Evolutionary conservation across 30 jellyfish, hydroid and myxozoan genomes (phyloP).

Genomic region (Pseudorhiza aurosa): DNA sequence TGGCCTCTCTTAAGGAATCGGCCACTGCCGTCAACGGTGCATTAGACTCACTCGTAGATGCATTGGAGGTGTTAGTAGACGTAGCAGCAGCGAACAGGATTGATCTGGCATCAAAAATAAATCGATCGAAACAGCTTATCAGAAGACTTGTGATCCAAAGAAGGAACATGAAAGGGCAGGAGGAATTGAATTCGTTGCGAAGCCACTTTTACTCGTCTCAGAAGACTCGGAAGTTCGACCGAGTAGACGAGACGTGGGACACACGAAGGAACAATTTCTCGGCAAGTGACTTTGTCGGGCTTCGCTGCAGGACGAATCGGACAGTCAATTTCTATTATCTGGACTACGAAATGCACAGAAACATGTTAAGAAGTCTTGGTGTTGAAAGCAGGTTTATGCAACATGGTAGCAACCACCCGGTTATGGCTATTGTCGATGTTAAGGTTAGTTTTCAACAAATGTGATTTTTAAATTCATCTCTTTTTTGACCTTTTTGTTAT

Average conservation of each 20-base stretch:
- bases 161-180: background rate
- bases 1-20: background rate
- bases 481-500: background rate
- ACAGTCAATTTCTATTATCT: slow-evolving; percentile 66
- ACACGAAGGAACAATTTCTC: slow-evolving; percentile 20
- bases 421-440: slow-evolving; percentile 34
- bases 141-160: background rate
- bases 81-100: background rate
- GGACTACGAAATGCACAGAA: slow-evolving; percentile 58
- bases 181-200: background rate
- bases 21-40: background rate
- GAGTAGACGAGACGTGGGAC: background rate
- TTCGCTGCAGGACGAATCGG: slow-evolving; percentile 81
- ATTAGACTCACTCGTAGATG: slow-evolving; percentile 2
- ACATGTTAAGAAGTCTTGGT: slow-evolving; percentile 56
- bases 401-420: background rate
- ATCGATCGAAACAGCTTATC: background rate
- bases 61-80: slow-evolving; percentile 9
- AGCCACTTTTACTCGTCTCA: too few species aligned
- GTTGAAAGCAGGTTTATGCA: background rate
- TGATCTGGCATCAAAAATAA: background rate
- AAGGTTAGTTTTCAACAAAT: slow-evolving; percentile 32
- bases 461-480: background rate
- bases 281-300: slow-evolving; percentile 57
- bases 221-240: too few species aligned